Percentiles rank a stretch among this genome's conserved stretches.
These are phyloP conservation scores for Nymphalis c-album DNA, from an alignment of 2,888 invertebrate genomes.

Conservation along the genomic window DNA sequence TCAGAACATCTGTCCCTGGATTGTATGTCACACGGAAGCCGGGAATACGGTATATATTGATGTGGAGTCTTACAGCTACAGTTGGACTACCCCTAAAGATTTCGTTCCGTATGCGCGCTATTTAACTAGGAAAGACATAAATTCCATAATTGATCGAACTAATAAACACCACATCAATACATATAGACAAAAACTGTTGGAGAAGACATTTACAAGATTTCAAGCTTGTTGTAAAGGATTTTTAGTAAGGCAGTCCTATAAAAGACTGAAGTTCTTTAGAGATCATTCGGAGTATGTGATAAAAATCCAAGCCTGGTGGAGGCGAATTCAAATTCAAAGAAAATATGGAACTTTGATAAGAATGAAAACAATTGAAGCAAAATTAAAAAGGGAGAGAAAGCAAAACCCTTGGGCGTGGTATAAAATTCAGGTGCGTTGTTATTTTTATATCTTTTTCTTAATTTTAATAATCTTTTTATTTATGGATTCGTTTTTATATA, in stretches of 20 bases:
- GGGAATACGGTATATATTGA: slow-evolving; percentile 79
- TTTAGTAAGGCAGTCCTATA: slow-evolving; percentile 75
- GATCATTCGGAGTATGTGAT: slow-evolving; percentile 68
- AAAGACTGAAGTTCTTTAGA: slow-evolving; percentile 64
- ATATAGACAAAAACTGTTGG: slow-evolving; percentile 64
- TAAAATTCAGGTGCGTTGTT: slow-evolving; percentile 69
- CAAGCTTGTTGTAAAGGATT: slow-evolving; percentile 84
- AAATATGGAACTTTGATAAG: slow-evolving; percentile 70
- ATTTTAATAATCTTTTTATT: neutral
- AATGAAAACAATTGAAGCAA: slow-evolving; percentile 67
- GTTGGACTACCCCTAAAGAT: slow-evolving; percentile 78
- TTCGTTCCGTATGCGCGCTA: slow-evolving; percentile 75
- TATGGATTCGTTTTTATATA: neutral
- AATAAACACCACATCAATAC: slow-evolving; percentile 71
- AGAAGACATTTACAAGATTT: slow-evolving; percentile 74
- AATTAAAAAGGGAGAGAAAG: slow-evolving; percentile 61
- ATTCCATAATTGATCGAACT: slow-evolving; percentile 65
- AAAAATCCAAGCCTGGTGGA: slow-evolving; percentile 85
- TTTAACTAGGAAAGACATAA: slow-evolving; percentile 71
- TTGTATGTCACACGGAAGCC: slow-evolving; percentile 75
- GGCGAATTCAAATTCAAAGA: slow-evolving; percentile 70
- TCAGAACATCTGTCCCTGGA: slow-evolving; percentile 74
- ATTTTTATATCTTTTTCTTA: no score
- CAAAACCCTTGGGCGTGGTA: slow-evolving; percentile 76
- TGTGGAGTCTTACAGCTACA: slow-evolving; percentile 74